A percentile compares a stretch with the other conserved stretches of the same genome.
Conservation (phyloP, 2,113 vertebrate genomes). For the Hippocampus abdominalis region DNA sequence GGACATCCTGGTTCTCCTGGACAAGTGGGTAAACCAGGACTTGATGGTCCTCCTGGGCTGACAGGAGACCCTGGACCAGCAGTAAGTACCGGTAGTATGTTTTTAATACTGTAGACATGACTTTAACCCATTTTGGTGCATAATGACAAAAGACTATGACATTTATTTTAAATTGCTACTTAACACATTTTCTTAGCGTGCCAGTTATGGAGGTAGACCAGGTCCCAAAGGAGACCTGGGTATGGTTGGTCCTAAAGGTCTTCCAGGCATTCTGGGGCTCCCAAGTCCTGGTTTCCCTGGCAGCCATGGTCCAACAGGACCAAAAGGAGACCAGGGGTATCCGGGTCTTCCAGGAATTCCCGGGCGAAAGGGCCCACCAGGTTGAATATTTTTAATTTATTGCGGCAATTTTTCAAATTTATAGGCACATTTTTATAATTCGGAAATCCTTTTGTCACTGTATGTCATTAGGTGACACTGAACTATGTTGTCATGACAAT, state of each 20-base stretch:
- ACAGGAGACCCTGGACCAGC: constrained; percentile 75
- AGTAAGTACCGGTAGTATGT: constrained; percentile 64
- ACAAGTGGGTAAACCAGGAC: constrained; percentile 66
- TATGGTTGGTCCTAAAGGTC: constrained; percentile 72
- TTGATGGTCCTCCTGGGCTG: constrained; percentile 72
- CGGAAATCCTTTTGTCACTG: not conserved
- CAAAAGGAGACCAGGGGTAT: constrained; percentile 72
- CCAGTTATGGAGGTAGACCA: constrained; percentile 62
- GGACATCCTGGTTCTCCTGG: constrained; percentile 66
- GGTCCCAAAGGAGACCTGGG: constrained; percentile 80
- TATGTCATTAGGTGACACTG: constrained; percentile 47
- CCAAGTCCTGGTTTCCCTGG: constrained; percentile 73
- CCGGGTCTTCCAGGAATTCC: constrained; percentile 70
- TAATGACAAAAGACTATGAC: not conserved
- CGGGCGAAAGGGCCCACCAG: constrained; percentile 62
- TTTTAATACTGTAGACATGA: not conserved
- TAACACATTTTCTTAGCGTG: constrained; percentile 66
- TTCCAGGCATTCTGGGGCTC: constrained; percentile 65
- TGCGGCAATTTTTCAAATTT: constrained; percentile 1
- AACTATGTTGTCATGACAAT: constrained; percentile 27
- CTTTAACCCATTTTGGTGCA: not conserved
- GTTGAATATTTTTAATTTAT: constrained; percentile 21
- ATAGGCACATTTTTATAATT: not conserved
- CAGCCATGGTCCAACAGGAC: constrained; percentile 66
- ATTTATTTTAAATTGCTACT: not conserved